These are phyloP conservation scores for Diorhabda elongata DNA, from an alignment of 1,140 invertebrate species.

Conservation along the genomic window DNA sequence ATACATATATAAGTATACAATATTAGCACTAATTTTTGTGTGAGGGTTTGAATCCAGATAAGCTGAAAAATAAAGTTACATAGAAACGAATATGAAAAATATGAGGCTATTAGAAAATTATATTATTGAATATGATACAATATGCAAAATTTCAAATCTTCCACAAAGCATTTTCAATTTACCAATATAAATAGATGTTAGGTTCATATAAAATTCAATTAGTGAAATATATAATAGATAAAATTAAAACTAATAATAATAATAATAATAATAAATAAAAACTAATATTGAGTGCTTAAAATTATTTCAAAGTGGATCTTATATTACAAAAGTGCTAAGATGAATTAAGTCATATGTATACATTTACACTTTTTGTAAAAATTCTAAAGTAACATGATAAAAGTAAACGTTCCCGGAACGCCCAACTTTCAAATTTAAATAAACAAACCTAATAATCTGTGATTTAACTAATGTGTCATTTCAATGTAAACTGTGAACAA, in stretches of 20 bases:
- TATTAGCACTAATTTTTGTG: too few species aligned
- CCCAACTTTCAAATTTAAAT: background rate
- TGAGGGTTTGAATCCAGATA: too few species aligned
- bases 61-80: too few species aligned
- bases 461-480: background rate
- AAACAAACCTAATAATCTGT: background rate
- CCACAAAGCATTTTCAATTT: too few species aligned
- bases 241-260: background rate
- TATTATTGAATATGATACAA: too few species aligned
- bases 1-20: too few species aligned
- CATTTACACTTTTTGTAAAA: background rate
- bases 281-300: background rate
- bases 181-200: too few species aligned
- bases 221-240: background rate
- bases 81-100: too few species aligned
- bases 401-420: background rate
- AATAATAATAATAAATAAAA: background rate
- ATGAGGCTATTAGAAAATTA: too few species aligned
- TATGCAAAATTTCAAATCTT: too few species aligned
- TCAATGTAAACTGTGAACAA: background rate
- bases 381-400: background rate
- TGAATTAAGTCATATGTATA: background rate
- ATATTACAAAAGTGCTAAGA: background rate
- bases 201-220: too few species aligned
- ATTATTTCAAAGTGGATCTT: background rate